Conservation (phyloP, 1,140 invertebrate genomes). For the Capitella teleta region DNA sequence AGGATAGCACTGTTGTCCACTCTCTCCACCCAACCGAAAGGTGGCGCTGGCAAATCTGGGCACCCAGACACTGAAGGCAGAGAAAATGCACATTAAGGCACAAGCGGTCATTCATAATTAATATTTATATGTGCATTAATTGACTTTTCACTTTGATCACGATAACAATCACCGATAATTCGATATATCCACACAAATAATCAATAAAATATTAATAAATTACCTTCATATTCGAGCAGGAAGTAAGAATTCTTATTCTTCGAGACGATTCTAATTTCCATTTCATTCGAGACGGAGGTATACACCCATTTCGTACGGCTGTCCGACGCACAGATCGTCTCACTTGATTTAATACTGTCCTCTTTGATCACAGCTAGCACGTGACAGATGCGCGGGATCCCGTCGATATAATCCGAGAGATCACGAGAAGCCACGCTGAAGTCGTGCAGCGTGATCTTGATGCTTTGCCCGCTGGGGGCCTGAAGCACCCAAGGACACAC, state of each 20-base stretch:
- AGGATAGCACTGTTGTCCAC: background rate
- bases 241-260: background rate
- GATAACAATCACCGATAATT: background rate
- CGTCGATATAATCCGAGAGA: background rate
- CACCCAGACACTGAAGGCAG: background rate
- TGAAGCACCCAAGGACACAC: conserved; percentile 9
- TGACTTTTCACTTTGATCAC: background rate
- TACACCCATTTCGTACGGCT: too few relatives aligned
- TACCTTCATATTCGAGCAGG: background rate
- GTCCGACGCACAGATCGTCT: background rate
- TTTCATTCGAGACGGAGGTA: background rate
- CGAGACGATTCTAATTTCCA: background rate
- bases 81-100: background rate
- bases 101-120: background rate
- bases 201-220: background rate
- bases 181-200: background rate
- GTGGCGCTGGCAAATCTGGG: background rate
- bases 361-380: conserved; percentile 13
- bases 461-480: conserved; percentile 7
- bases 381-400: conserved; percentile 2
- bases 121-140: background rate
- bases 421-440: conserved; percentile 5
- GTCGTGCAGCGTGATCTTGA: conserved; percentile 7
- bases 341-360: background rate
- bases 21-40: conserved; percentile 1